Conservation (phyloP, 2,888 invertebrate species). For the Trachelus troglodyta region DNA sequence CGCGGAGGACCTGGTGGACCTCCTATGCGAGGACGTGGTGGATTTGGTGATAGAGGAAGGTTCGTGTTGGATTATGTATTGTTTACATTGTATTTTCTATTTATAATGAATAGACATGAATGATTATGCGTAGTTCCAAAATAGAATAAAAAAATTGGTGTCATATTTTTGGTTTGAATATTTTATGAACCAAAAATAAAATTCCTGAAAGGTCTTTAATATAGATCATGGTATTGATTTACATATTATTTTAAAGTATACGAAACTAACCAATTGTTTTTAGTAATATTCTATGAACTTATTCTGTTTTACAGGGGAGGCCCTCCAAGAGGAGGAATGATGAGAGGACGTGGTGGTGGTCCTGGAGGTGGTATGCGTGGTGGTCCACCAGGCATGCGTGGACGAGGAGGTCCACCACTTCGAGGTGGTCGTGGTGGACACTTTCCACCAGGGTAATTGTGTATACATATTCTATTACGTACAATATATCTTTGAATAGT, state of each 20-base stretch:
- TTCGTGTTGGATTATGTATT: conserved; percentile 22
- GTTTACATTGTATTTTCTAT: conserved; percentile 6
- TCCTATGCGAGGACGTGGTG: conserved; percentile 57
- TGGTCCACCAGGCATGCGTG: conserved; percentile 60
- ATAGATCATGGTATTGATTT: not conserved
- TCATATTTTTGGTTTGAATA: not conserved
- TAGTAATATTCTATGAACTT: too few relatives aligned
- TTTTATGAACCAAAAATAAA: too few relatives aligned
- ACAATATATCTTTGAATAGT: not conserved
- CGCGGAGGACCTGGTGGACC: conserved; percentile 54
- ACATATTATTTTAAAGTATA: not conserved
- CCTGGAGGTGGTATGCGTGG: conserved; percentile 61
- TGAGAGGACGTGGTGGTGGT: conserved; percentile 59
- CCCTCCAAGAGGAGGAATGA: conserved; percentile 58
- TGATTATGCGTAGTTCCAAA: not conserved
- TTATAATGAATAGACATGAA: not conserved
- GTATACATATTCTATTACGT: not conserved
- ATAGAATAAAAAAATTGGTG: not conserved
- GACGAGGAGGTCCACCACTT: conserved; percentile 58
- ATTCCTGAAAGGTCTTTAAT: not conserved
- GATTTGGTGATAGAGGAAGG: conserved; percentile 59
- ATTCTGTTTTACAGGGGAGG: conserved; percentile 45
- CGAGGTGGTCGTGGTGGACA: conserved; percentile 61
- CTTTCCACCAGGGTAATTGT: conserved; percentile 57
- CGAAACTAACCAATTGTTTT: too few relatives aligned